Conservation (phyloP, 2,888 invertebrate species). For the Chalcosyrphus nemorum region DNA sequence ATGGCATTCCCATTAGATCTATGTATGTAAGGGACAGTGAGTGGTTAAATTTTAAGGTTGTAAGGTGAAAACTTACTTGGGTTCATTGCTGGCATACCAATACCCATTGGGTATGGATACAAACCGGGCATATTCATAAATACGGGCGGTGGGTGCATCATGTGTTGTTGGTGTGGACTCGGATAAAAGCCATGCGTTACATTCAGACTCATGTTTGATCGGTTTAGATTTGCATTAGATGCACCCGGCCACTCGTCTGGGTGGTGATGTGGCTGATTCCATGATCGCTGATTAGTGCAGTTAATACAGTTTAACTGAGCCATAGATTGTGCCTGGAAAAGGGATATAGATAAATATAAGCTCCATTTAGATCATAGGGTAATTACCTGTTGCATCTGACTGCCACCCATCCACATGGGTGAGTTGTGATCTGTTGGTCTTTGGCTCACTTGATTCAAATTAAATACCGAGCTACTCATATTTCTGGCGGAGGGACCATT, state of each 20-base stretch:
- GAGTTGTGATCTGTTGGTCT: conserved; percentile 71
- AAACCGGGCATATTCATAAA: conserved; percentile 80
- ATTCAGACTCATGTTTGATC: conserved; percentile 85
- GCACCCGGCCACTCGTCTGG: conserved; percentile 77
- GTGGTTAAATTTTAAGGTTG: background rate
- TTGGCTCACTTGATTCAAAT: conserved; percentile 81
- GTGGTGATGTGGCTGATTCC: conserved; percentile 75
- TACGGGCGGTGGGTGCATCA: conserved; percentile 82
- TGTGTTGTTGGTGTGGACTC: conserved; percentile 75
- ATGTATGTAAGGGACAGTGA: background rate
- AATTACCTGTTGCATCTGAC: conserved; percentile 84
- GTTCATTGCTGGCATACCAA: conserved; percentile 82
- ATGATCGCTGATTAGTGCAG: conserved; percentile 82
- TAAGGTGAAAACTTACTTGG: conserved; percentile 76
- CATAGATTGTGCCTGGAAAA: conserved; percentile 86
- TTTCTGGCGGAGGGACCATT: conserved; percentile 74
- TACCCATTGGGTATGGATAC: conserved; percentile 79
- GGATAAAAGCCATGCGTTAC: conserved; percentile 81
- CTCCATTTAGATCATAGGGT: background rate
- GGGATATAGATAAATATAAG: background rate
- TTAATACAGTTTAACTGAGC: conserved; percentile 86
- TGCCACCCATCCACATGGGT: conserved; percentile 76
- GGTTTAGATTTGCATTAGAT: conserved; percentile 80
- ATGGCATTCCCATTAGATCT: conserved; percentile 78
- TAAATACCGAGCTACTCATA: conserved; percentile 84